Conservation (phyloP, 2,888 invertebrate genomes). For the Iphiclides podalirius region DNA sequence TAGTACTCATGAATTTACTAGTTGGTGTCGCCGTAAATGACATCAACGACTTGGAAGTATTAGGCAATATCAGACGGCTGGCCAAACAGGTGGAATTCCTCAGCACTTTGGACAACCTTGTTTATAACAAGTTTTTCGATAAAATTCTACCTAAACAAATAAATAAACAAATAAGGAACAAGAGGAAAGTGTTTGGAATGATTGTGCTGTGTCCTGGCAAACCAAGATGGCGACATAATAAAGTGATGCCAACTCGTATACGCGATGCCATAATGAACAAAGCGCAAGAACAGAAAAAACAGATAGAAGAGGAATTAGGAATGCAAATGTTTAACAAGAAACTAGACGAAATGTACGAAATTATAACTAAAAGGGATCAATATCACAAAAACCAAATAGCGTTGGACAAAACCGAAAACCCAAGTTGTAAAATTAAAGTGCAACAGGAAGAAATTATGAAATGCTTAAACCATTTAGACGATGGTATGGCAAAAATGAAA, state of each 20-base stretch:
- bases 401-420: constrained; percentile 25
- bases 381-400: constrained; percentile 29
- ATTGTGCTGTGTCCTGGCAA: constrained; percentile 64
- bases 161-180: constrained; percentile 54
- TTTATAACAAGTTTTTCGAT: constrained; percentile 65
- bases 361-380: constrained; percentile 45
- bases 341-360: constrained; percentile 60
- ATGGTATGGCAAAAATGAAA: constrained; percentile 48
- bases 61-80: constrained; percentile 76
- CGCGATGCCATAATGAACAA: constrained; percentile 63
- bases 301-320: constrained; percentile 54
- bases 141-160: constrained; percentile 54
- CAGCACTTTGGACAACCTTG: constrained; percentile 70
- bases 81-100: constrained; percentile 79
- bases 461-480: constrained; percentile 53
- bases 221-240: constrained; percentile 53
- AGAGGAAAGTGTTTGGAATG: constrained; percentile 52
- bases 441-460: constrained; percentile 53
- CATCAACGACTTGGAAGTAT: constrained; percentile 76
- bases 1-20: constrained; percentile 81
- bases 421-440: constrained; percentile 31
- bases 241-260: constrained; percentile 55
- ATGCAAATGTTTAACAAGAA: constrained; percentile 50
- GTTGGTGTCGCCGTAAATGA: constrained; percentile 82
- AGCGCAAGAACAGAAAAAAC: constrained; percentile 60